These are phyloP conservation scores for Rhyacophila evoluta DNA, from an alignment of 2,888 invertebrate genomes.

Conservation along the genomic window DNA sequence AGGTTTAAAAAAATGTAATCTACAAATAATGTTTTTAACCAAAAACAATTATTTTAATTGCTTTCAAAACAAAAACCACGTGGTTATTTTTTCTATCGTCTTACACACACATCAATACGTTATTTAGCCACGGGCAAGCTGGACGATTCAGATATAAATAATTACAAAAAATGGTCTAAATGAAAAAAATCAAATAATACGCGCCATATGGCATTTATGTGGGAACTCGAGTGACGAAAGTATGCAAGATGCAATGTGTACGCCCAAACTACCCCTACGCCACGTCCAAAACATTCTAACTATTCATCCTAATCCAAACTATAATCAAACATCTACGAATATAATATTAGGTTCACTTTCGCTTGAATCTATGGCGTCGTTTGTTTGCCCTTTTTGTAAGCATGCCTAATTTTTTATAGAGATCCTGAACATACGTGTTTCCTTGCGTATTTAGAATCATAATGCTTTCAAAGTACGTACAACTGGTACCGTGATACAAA, in stretches of 20 bases:
- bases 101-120: background rate
- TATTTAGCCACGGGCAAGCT: constrained; percentile 35
- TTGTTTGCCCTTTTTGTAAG: background rate
- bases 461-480: constrained; percentile 35
- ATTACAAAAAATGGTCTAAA: constrained; percentile 40
- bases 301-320: background rate
- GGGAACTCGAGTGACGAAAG: constrained; percentile 44
- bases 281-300: background rate
- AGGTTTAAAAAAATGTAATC: no score
- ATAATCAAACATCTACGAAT: background rate
- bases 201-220: constrained; percentile 50
- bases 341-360: background rate
- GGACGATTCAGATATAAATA: constrained; percentile 39
- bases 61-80: no score
- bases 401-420: constrained; percentile 39
- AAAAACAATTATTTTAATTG: no score
- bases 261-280: constrained; percentile 41
- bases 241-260: constrained; percentile 45
- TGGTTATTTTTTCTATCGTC: background rate
- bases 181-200: constrained; percentile 42
- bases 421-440: constrained; percentile 47
- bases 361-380: background rate
- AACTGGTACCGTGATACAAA: constrained; percentile 50
- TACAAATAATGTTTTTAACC: no score
- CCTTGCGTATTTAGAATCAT: constrained; percentile 48